Evolutionary conservation across 2,113 vertebrate species (phyloP), one percentile per base, ranked within the genome.

Genomic region (Gopherus evgoodei): DNA sequence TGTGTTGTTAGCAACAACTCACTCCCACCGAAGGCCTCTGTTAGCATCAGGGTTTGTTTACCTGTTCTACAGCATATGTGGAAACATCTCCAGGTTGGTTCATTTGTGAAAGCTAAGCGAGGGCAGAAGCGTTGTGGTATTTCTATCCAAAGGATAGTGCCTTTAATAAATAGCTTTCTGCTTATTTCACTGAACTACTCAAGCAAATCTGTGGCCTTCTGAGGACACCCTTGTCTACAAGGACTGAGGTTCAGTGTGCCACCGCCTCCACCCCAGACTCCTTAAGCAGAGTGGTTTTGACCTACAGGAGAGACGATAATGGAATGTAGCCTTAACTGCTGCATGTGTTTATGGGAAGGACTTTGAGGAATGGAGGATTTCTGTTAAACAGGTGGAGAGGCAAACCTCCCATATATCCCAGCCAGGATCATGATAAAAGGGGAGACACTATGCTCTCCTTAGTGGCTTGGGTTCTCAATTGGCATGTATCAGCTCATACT

Each of bases 321-420:
- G 59, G 5, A 2, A 42, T 49, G 5, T 24, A 79, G 8, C 5
- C 19, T 49, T 25, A 76, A 94, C 0, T 5, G 42, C 11, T 5
- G 0, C 19, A 2, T 47, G 24, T 75, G 31, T 42, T 82, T 47
- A 86, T 53, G 57, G 3, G 0, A 56, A 56, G 4, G 3, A 84
- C 57, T 5, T 80, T n/a, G 27, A 14, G 88, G 3, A 69, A 47
- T 8, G 11, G 1, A 56, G 17, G 1, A 24, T 69, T 54, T 10
- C 31, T 47, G 56, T 44, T 27, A 21, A 84, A 21, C 31, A 90
- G 31, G 49, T 62, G 6, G 5, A 65, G 59, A 5, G 4, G 0
- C 0, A 0, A 72, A 83, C 69, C 27, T 85, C 6, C 13, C 50
- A 3, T 52, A 9, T 1, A 0, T 69, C 54, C 5, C 62, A 42